Percentiles rank a stretch among this genome's conserved stretches.
These are phyloP conservation scores for Pocota personata DNA, from an alignment of 2,888 invertebrate genomes.

Conservation along the genomic window DNA sequence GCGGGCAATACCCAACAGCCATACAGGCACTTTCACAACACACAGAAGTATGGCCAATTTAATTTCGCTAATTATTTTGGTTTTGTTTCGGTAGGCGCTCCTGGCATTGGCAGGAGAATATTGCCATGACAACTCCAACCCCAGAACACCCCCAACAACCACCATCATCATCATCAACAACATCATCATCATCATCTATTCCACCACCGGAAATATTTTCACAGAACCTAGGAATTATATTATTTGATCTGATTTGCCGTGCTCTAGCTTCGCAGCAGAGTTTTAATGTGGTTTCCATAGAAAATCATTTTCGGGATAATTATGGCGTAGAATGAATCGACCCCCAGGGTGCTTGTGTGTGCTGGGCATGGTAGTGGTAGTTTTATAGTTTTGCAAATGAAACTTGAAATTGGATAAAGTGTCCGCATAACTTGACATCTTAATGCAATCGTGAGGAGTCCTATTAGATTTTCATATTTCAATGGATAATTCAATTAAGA, in stretches of 20 bases:
- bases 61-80: conserved; percentile 71
- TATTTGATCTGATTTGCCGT: conserved; percentile 67
- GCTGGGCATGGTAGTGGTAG: conserved; percentile 11
- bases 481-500: conserved; percentile 61
- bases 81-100: conserved; percentile 41
- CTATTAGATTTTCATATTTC: conserved; percentile 62
- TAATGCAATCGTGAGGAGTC: conserved; percentile 45
- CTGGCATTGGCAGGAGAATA: conserved; percentile 15
- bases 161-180: conserved; percentile 14
- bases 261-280: conserved; percentile 35
- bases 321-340: conserved; percentile 14
- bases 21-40: conserved; percentile 4
- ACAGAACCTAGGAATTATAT: conserved; percentile 60
- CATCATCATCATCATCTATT: conserved; percentile 12
- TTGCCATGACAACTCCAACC: background rate
- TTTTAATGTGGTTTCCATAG: conserved; percentile 64
- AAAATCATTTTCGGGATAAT: conserved; percentile 67
- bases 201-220: conserved; percentile 55
- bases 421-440: conserved; percentile 53
- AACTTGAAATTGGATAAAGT: conserved; percentile 70
- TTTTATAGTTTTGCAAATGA: conserved; percentile 60
- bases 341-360: background rate
- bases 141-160: background rate
- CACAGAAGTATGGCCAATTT: conserved; percentile 58
- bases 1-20: background rate